phyloP scores from a whole-genome alignment of 1,140 invertebrate genomes.

The Eupristina koningsbergeri region DNA sequence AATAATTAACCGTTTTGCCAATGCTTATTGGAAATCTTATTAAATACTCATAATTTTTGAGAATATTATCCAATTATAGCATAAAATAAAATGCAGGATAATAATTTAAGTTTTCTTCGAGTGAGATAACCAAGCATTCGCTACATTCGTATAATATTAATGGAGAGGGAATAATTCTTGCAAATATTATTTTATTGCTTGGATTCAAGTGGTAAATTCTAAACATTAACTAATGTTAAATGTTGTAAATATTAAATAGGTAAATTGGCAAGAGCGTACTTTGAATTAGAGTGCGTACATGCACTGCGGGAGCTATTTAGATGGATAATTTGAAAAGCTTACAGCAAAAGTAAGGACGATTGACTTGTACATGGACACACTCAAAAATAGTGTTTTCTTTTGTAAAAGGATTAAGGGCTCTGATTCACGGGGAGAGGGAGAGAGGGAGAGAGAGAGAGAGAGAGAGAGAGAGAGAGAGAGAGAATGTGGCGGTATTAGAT shows the following conservation, averaged over 20 bases:
- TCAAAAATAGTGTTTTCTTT: not conserved
- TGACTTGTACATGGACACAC: not conserved
- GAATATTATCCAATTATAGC: not conserved
- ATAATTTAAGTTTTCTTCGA: not conserved
- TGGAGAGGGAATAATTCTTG: not conserved
- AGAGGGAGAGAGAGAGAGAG: slow-evolving; percentile 26
- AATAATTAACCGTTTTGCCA: not conserved
- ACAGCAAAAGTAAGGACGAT: not conserved
- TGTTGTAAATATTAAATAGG: too few relatives aligned
- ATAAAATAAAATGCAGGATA: not conserved
- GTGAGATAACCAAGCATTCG: not conserved
- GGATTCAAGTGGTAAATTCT: not conserved
- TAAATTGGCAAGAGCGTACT: not conserved
- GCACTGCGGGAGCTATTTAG: not conserved
- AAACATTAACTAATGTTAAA: not conserved
- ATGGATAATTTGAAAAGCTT: slow-evolving; percentile 9
- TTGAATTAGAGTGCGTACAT: not conserved
- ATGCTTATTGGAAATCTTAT: not conserved
- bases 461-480: slow-evolving; percentile 8
- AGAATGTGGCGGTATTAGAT: too few relatives aligned
- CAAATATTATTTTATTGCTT: not conserved
- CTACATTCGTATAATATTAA: not conserved
- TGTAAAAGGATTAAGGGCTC: not conserved
- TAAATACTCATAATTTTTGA: not conserved
- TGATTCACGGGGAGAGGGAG: not conserved